Base-by-base conservation (phyloP, 2,888 invertebrate genomes). In the Chloroclysta siterata region DNA sequence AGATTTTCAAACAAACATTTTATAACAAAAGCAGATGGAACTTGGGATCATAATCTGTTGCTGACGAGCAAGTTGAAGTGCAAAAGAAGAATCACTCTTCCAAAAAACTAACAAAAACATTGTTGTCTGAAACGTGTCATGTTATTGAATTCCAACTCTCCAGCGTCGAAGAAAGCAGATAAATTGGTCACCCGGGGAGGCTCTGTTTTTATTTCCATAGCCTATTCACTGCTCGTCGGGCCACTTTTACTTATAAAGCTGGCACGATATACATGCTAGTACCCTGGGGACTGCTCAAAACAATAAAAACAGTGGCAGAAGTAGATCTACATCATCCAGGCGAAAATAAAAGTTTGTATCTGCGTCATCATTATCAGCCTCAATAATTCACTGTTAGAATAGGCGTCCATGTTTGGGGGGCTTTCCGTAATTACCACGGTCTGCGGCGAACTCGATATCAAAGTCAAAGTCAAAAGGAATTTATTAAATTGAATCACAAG, bases 131-230 rank as follows among this genome's bases (percentile, higher is more conserved):
- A 48, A 58, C 50, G 59, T 57, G 59, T 59, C 50, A 52, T 61
- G 55, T 65, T 66, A 70, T 70, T 65, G 62, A 65, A 64, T 65
- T 61, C 54, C 41, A 41, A 64, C 28, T 52, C 65, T 65, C 65
- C 17, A 57, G 64, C 59, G 66, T 52, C 66, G 65, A 65, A 61
- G 65, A 59, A 63, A 69, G 63, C 65, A 64, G 66, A 66, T 65
- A 69, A 68, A 70, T 69, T 70, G 72, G 56, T 46, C 63, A 66
- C 69, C 68, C 69, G 63, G 63, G 72, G 69, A 66, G 63, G 41
- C 51, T 46, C 53, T 46, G 61, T 67, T 65, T 69, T 68, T 69
- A 72, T 70, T 66, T 65, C 50, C 60, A 60, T 63, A 66, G 65
- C 46, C 55, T 56, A 48, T 59, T 63, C 53, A 48, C 58, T 58